Base-by-base conservation (phyloP, 2,797 vertebrate genomes). In the Acridotheres tristis region DNA sequence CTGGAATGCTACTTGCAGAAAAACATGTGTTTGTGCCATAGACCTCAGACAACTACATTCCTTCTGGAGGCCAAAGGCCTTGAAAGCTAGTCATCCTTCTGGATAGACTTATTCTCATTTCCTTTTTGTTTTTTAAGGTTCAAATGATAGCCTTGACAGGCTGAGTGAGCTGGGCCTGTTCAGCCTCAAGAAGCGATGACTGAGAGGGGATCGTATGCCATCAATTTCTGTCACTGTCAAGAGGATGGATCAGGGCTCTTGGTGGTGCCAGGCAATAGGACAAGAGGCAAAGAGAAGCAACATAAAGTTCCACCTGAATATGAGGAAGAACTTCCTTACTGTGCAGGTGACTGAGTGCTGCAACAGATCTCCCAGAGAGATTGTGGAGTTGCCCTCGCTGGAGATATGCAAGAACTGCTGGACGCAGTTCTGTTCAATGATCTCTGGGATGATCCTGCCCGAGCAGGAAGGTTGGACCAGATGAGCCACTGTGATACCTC, bases 1-100 rank as follows among this genome's bases (percentile, higher is more conserved):
- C 87, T 96, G 93, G 94, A 97, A 95, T 92, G 71, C 61, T 95
- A 91, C 93, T 96, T 94, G 96, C 59, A 93, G 85, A 93, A 93
- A 66, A 89, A 72, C 42, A 57, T 65, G 73, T 93, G 92, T 95
- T 95, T 55, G 12, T 76, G 40, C 59, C 77, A 74, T 34, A 94
- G 95, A 96, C 48, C 76, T 69, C 34, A 54, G 59, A 90, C 79
- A 86, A 94, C 68, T 54, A 75, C 53, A 77, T 94, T 95, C 73
- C 61, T 95, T 63, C 57, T 75, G 75, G 81, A 94, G 67, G 90
- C 78, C 88, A 93, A 58, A 65, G 66, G 45, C 90, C 32, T 67
- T 83, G 93, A 85, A 95, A 84, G 32, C 36, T 83, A 78, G 61
- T 71, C 81, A 71, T 67, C 71, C 50, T 82, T 38, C 43, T 91